Conservation (phyloP, 2,113 vertebrate genomes). For the Numenius arquata region DNA sequence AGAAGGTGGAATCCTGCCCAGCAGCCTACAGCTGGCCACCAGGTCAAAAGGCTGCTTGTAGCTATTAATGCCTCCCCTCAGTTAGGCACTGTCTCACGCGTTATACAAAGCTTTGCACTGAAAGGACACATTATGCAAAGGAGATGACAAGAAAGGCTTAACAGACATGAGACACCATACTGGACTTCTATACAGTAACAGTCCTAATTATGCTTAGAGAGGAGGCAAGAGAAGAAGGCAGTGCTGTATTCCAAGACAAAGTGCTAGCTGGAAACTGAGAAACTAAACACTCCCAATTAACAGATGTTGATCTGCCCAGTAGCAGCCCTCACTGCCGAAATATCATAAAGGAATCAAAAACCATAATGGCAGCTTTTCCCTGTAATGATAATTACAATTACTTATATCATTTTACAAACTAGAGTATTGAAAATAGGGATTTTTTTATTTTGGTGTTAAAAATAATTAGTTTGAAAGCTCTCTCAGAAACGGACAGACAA, state of each 20-base stretch:
- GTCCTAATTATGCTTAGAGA: neutral
- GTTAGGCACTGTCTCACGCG: neutral
- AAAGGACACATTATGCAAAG: slow-evolving; percentile 45
- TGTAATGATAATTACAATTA: neutral
- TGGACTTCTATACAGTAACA: neutral
- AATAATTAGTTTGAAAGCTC: neutral
- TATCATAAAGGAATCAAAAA: neutral
- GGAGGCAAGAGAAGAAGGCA: slow-evolving; percentile 21
- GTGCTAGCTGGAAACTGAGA: neutral
- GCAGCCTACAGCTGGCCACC: slow-evolving; percentile 19
- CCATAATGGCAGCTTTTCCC: neutral
- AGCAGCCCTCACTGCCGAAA: neutral
- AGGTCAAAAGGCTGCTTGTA: slow-evolving; percentile 49
- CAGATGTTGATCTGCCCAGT: neutral
- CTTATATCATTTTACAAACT: neutral
- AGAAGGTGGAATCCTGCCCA: slow-evolving; percentile 17
- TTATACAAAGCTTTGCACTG: slow-evolving; percentile 9
- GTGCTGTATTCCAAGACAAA: slow-evolving; percentile 25
- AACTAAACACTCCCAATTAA: neutral
- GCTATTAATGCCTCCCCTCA: slow-evolving; percentile 2
- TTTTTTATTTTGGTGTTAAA: neutral
- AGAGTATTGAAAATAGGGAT: neutral
- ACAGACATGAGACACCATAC: neutral
- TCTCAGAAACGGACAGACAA: neutral
- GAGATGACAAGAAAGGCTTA: slow-evolving; percentile 1